Evolutionary conservation across 2,113 vertebrate species (phyloP).

Genomic region (Tautogolabrus adspersus): DNA sequence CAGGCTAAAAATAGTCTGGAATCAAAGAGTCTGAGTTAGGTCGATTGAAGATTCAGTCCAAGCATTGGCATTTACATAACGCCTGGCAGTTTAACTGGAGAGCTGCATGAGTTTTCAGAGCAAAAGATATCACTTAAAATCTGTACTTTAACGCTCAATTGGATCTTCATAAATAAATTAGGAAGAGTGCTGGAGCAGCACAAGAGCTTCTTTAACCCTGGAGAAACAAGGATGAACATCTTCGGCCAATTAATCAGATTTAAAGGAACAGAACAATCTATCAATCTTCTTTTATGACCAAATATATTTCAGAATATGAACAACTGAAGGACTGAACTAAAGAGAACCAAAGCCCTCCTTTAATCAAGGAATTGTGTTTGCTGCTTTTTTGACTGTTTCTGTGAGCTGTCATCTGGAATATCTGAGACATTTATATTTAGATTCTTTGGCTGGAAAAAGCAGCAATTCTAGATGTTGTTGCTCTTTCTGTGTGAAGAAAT

Average conservation of each 20-base stretch:
- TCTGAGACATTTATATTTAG: background rate
- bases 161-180: slow-evolving; percentile 19
- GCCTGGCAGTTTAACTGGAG: slow-evolving; percentile 2
- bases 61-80: slow-evolving; percentile 34
- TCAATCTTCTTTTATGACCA: background rate
- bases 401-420: background rate
- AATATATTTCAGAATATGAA: background rate
- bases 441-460: background rate
- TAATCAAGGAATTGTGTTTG: background rate
- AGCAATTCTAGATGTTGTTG: no score
- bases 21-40: slow-evolving; percentile 50
- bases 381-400: background rate
- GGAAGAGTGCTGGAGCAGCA: background rate
- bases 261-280: background rate
- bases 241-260: slow-evolving; percentile 8
- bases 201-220: background rate
- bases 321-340: background rate
- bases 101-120: slow-evolving; percentile 1
- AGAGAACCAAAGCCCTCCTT: background rate
- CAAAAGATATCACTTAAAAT: background rate
- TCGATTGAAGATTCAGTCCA: slow-evolving; percentile 49
- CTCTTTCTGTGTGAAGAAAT: no score
- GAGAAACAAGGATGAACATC: background rate
- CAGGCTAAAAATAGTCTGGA: slow-evolving; percentile 67
- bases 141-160: background rate